Evolutionary conservation across 1,140 invertebrate species (phyloP), one percentile per base, ranked within the genome.

Genomic region (Diorhabda elongata): DNA sequence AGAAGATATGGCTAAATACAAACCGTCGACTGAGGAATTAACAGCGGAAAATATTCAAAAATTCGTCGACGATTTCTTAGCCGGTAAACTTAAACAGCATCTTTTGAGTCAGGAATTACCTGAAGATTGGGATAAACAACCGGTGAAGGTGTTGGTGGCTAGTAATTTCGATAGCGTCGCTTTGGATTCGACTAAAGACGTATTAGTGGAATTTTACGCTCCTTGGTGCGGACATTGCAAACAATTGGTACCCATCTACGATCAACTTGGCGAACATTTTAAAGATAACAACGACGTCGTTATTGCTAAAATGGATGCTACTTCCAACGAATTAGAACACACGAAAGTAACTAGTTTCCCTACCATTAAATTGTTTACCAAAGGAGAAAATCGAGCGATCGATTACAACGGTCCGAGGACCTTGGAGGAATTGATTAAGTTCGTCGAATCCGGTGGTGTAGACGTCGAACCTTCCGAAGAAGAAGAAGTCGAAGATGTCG

Each of bases 201-300:
- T 99, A 57, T 87, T 99, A 69, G 97, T 99, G 73, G 97, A 99
- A 86, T 99, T 99, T 85, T 99, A 98, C 84, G 96, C 96, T 52
- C 96, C 97, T 69, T 99, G 97, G 97, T 95, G 93, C 81, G 91
- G 94, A 69, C 97, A 99, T 81, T 99, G 97, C 87, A 98, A 98
- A 82, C 93, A 98, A 81, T 85, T 99, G 73, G 93, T 87, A 72
- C 98, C 98, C 43, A 98, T 98, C 82, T 99, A 96, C 83, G 96
- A 99, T 72, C 87, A 87, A 79, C 92, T 87, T 67, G 92, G 94
- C 75, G 77, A 79, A 69, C 93, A 97, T 82, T 98, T 90, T 83
- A 91, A 92, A 80, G 91, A 94, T 74, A 88, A 89, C 74, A 88
- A 91, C 57, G 89, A 90, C 70, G 86, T 99, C 72, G 87, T 99